Evolutionary conservation across 2,113 vertebrate genomes (phyloP).

Genomic region (Vidua macroura): DNA sequence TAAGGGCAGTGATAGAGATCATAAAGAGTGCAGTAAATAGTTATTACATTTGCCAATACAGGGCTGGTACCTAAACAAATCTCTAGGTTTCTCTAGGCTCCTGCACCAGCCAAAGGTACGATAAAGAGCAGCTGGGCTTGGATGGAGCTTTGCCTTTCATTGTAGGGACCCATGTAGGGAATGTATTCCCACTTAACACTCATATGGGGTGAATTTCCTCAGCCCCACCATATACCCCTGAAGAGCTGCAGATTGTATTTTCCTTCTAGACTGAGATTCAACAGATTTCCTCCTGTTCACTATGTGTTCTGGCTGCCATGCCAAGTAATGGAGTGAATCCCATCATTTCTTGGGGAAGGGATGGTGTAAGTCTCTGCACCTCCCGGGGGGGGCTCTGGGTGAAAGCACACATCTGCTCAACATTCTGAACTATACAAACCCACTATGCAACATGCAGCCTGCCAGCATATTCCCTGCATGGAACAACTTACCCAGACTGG

Average conservation of each 20-base stretch:
- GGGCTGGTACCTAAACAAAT: background rate
- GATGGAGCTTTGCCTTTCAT: background rate
- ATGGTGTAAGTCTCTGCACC: background rate
- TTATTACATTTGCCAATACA: background rate
- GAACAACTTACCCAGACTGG: background rate
- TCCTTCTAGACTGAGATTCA: background rate
- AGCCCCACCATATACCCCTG: accelerated
- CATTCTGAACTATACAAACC: background rate
- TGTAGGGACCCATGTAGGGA: accelerated
- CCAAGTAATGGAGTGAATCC: background rate
- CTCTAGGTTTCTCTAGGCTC: background rate
- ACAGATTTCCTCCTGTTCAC: background rate
- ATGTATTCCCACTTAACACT: background rate
- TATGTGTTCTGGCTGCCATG: background rate
- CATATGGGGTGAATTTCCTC: background rate
- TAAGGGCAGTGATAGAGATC: background rate
- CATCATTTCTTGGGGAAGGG: background rate
- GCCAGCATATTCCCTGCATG: background rate
- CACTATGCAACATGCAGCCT: accelerated
- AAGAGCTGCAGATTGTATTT: background rate
- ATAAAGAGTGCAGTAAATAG: background rate
- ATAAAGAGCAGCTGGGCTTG: background rate
- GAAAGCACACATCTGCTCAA: background rate
- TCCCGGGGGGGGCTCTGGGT: background rate
- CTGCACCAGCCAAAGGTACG: background rate